These are phyloP conservation scores for Drosophila macrospina DNA, from an alignment of 2,888 invertebrate species.

Conservation along the genomic window DNA sequence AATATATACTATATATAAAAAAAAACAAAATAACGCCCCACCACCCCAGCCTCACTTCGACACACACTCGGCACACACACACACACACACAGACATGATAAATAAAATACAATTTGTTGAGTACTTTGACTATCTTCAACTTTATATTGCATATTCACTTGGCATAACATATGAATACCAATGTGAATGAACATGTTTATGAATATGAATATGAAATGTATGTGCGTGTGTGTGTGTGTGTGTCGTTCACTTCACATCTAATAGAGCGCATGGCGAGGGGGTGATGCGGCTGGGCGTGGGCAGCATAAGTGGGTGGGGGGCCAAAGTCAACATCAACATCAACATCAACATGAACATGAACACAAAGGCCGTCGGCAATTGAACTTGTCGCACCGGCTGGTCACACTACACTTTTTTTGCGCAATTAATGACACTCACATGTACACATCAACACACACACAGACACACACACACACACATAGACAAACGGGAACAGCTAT, in stretches of 20 bases:
- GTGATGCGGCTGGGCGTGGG: not conserved
- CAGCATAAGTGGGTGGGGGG: constrained; percentile 22
- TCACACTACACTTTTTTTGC: constrained; percentile 22
- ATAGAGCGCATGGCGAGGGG: constrained; percentile 3
- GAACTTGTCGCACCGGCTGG: constrained; percentile 40
- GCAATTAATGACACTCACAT: constrained; percentile 15
- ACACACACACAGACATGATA: constrained; percentile 22
- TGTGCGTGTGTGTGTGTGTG: constrained; percentile 1
- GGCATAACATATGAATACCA: constrained; percentile 40
- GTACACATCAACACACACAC: constrained; percentile 10
- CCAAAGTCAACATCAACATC: constrained; percentile 17
- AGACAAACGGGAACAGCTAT: constrained; percentile 39
- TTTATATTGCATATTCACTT: constrained; percentile 53
- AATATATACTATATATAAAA: too few relatives aligned
- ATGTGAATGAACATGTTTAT: too few relatives aligned
- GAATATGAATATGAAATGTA: too few relatives aligned
- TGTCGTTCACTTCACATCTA: not conserved
- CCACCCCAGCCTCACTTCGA: constrained; percentile 7
- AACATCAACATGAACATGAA: constrained; percentile 15
- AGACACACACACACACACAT: constrained; percentile 15
- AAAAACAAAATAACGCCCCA: not conserved
- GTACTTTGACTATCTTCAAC: constrained; percentile 38
- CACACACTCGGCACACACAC: constrained; percentile 5
- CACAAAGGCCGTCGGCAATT: constrained; percentile 7
- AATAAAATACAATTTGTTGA: constrained; percentile 24